phyloP scores from a whole-genome alignment of 1,140 invertebrate species.

The Cydia pomonella region DNA sequence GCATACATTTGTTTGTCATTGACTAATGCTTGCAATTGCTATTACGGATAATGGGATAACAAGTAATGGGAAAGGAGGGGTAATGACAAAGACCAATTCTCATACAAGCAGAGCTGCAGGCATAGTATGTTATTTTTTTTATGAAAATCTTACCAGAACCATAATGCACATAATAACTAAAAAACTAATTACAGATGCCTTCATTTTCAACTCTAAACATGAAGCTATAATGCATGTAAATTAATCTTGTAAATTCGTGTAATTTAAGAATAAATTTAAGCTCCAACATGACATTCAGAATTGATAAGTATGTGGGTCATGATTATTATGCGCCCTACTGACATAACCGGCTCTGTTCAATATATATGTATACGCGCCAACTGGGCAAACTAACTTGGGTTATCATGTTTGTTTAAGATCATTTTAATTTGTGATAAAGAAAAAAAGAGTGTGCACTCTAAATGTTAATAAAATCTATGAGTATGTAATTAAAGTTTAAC shows the following conservation, averaged over 20 bases:
- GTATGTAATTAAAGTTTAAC: neutral
- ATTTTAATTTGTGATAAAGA: neutral
- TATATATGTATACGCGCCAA: neutral
- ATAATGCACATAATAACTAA: neutral
- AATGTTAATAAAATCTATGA: neutral
- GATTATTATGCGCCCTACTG: slow-evolving; percentile 14
- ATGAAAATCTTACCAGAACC: no score
- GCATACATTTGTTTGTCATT: neutral
- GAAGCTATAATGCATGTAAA: neutral
- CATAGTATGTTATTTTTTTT: no score
- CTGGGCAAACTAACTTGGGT: neutral
- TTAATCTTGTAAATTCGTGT: neutral
- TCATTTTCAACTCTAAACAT: neutral
- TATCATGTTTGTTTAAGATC: neutral
- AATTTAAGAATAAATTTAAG: slow-evolving; percentile 25
- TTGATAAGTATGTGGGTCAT: slow-evolving; percentile 26
- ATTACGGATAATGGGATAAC: neutral
- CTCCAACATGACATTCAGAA: slow-evolving; percentile 20
- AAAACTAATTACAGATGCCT: neutral
- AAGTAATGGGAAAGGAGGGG: neutral
- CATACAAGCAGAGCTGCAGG: no score
- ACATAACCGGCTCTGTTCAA: neutral
- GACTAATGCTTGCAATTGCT: neutral
- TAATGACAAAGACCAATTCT: no score
- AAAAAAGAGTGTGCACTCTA: neutral